Percentiles rank a stretch among this genome's conserved stretches.
Evolutionary conservation across 2,888 invertebrate species (phyloP).

Genomic region (Anorthoa munda): DNA sequence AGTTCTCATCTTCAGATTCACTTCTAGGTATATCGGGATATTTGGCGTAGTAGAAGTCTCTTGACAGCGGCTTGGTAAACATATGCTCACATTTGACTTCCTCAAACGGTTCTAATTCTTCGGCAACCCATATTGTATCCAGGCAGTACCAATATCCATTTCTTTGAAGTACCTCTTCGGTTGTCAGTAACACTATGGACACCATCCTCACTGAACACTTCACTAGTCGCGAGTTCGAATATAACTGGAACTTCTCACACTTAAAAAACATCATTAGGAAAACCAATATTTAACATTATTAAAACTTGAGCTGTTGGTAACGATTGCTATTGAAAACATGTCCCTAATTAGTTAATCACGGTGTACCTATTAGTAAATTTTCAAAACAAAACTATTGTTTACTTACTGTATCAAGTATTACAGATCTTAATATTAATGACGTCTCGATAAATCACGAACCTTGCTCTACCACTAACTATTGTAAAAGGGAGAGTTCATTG

Average conservation of each 20-base stretch:
- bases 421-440: constrained; percentile 26
- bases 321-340: constrained; percentile 42
- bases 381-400: constrained; percentile 30
- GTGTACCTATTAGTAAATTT: constrained; percentile 26
- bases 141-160: constrained; percentile 86
- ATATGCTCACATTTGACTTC: constrained; percentile 82
- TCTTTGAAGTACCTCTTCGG: constrained; percentile 85
- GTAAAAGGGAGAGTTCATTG: constrained; percentile 49
- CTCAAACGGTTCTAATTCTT: constrained; percentile 87
- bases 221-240: constrained; percentile 35
- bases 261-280: constrained; percentile 21
- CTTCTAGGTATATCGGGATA: constrained; percentile 87
- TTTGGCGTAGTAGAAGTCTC: constrained; percentile 85
- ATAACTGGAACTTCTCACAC: constrained; percentile 40
- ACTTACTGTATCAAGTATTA: constrained; percentile 12
- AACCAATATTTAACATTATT: constrained; percentile 21
- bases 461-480: constrained; percentile 14
- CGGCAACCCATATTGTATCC: constrained; percentile 83
- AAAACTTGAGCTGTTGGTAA: constrained; percentile 18
- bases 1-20: constrained; percentile 87
- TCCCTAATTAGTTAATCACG: constrained; percentile 50
- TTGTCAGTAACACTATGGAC: constrained; percentile 83
- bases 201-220: constrained; percentile 78
- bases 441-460: constrained; percentile 16
- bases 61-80: constrained; percentile 82